Evolutionary conservation across 2,888 invertebrate species (phyloP), one percentile per base, ranked within the genome.

Genomic region (Leptopilina myrica): DNA sequence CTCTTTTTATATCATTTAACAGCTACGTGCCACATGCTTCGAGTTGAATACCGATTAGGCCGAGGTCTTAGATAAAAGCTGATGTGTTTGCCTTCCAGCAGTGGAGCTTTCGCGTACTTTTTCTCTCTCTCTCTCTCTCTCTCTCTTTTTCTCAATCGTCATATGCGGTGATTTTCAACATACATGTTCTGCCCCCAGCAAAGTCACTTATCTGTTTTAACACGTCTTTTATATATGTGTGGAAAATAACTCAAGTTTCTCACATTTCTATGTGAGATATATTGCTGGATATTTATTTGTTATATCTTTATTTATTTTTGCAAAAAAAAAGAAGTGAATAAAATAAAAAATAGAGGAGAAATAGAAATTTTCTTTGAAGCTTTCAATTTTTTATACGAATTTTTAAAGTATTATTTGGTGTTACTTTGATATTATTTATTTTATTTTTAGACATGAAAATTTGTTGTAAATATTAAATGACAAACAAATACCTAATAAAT

Each of bases 121-220:
- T 33, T 33, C 33, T 33, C 33, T 33, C 3, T 33, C 33, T 33
- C 33, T 33, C 33, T 26, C 26, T 33, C 33, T 33, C 33, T 20
- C 26, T 64, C 64, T 43, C 43, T 43, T 1, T 43, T 8, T 43
- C 43, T 43, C 43, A 64, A 26, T 9, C 64, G 64, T 26, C 64
- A 64, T 33, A 43, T 43, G 33, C 64, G 12, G 64, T 26, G 64
- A 64, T 33, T 64, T 64, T 64, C 40, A 64, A 64, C 14, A 64
- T 33, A 33, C 5, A 64, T 14, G 64, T 33, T 64, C 14, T 33
- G 53, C 69, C 69, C 73, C 73, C 73, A 73, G 73, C 73, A 73
- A 73, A 73, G 40, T 33, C 26, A n/a, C 64, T 53, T 73, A 69
- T 69, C 69, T 69, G 8, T 43, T 43, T 43, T 64, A 64, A 11